phyloP scores from a whole-genome alignment of 2,888 invertebrate species.

The Papilio gigon region DNA sequence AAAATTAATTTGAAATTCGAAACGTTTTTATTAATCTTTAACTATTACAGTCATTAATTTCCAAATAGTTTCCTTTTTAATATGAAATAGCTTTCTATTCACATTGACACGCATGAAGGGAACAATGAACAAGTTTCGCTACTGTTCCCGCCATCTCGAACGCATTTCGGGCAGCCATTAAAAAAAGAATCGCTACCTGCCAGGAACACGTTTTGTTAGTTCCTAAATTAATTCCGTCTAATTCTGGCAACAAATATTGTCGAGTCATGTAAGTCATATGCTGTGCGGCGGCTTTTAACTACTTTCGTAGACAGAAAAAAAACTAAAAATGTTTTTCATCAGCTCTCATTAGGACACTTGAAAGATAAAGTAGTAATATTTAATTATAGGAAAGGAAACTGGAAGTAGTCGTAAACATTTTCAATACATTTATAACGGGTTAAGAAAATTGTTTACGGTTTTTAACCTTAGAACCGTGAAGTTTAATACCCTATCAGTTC shows the following conservation, averaged over 20 bases:
- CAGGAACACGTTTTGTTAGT: constrained; percentile 60
- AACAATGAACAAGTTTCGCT: constrained; percentile 74
- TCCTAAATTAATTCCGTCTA: constrained; percentile 76
- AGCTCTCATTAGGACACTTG: constrained; percentile 74
- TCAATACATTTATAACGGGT: not conserved
- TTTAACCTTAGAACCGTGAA: not conserved
- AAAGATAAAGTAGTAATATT: constrained; percentile 65
- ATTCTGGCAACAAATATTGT: constrained; percentile 66
- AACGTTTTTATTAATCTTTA: constrained; percentile 41
- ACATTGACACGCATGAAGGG: constrained; percentile 69
- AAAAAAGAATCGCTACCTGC: constrained; percentile 70
- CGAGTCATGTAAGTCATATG: constrained; percentile 72
- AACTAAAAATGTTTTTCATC: constrained; percentile 68
- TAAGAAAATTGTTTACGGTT: constrained; percentile 1
- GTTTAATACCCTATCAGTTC: not conserved
- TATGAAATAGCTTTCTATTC: constrained; percentile 74
- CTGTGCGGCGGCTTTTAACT: constrained; percentile 69
- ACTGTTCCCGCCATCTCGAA: constrained; percentile 68
- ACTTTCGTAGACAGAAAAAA: constrained; percentile 58
- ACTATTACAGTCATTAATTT: constrained; percentile 30
- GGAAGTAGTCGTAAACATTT: constrained; percentile 26
- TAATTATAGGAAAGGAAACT: constrained; percentile 41
- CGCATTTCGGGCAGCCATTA: constrained; percentile 53
- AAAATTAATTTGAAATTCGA: constrained; percentile 53
- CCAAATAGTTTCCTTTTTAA: constrained; percentile 51